Evolutionary conservation across 2,113 vertebrate genomes (phyloP), one percentile per base, ranked within the genome.

Genomic region (Saccopteryx bilineata): DNA sequence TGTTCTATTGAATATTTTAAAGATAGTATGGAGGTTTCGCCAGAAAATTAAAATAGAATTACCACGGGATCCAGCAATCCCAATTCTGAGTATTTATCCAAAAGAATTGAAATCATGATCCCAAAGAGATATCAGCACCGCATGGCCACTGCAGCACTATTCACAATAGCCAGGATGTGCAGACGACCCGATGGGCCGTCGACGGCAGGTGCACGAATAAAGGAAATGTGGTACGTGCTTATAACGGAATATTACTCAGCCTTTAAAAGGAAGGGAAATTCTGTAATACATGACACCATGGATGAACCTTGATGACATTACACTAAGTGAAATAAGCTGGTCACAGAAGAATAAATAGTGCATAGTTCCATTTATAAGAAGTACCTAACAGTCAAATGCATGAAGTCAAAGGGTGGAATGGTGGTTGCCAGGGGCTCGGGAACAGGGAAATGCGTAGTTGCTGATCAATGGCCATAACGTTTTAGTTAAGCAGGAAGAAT

Each of bases 181-280:
- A 54, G 48, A 56, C 18, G 48, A 39, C 9, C 23, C 5, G 31
- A 52, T 21, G 50, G 52, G 52, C 61, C 26, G 31, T 33, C 8
- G 2, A 52, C 7, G 5, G 31, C n/a, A 13, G 74, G 17, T 60
- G 60, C 66, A 50, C 48, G 68, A n/a, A 93, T 46, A 65, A 81
- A 46, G 56, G 56, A 72, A 48, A 66, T 9, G 65, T 46, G 50
- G 10, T 17, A 17, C 3, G 69, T 61, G 50, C 18, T 23, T n/a
- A 61, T 8, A 69, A 31, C 7, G 23, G 28, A 66, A n/a, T 86
- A 91, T 87, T 26, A 50, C 48, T 80, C 1, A 1, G 33, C 33
- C 50, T 81, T 81, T 24, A 58, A 91, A 54, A 74, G 63, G 50
- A 90, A 86, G 82, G 89, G 39, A 65, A 63, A 61, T 72, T 48